Base-by-base conservation (phyloP, 2,797 vertebrate species). In the Tadarida brasiliensis region DNA sequence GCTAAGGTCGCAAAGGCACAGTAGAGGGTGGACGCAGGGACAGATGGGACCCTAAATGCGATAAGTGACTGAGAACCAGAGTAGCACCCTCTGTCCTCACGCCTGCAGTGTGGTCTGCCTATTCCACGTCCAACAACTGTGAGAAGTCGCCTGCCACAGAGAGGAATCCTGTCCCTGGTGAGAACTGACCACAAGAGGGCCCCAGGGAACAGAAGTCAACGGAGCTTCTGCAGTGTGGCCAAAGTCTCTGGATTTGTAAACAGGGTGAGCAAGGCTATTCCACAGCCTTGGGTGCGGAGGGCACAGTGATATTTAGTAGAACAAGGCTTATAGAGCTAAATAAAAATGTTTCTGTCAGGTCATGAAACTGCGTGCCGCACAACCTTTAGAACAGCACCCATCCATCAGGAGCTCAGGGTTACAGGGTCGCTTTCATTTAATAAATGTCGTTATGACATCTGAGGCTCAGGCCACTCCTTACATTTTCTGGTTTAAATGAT, bases 271-370 rank as follows among this genome's bases (percentile, higher is more conserved):
- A 73, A 91, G 20, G 35, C 17, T 44, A 15, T 87, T 83, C 33
- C 15, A 2, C 47, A 86, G 28, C 10, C 17, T 65, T 59, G 61
- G 77, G 11, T 61, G 39, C 12, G 11, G 12, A 33, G 33, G n/a
- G 7, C 0, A 57, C 56, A 74, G 6, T 67, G 70, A 61, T 78
- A 59, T 44, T 67, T 83, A 39, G 59, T n/a, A 4, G 30, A 90
- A 84, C 20, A 15, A 56, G 73, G 10, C 47, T 77, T 65, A 71
- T 93, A 80, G 91, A 87, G 33, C 77, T 39, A 89, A 95, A 84
- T 95, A 67, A 96, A 92, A 95, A 87, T 95, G 88, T 89, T 96
- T 96, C 86, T 91, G 51, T 96, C 84, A 3, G 54, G 76, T 68
- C 94, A 94, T 84, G 76, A 87, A 94, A 51, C n/a, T 35, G 7